Evolutionary conservation across 1,140 invertebrate species (phyloP), one percentile per base, ranked within the genome.

Genomic region (Atopsyche davidsoni): DNA sequence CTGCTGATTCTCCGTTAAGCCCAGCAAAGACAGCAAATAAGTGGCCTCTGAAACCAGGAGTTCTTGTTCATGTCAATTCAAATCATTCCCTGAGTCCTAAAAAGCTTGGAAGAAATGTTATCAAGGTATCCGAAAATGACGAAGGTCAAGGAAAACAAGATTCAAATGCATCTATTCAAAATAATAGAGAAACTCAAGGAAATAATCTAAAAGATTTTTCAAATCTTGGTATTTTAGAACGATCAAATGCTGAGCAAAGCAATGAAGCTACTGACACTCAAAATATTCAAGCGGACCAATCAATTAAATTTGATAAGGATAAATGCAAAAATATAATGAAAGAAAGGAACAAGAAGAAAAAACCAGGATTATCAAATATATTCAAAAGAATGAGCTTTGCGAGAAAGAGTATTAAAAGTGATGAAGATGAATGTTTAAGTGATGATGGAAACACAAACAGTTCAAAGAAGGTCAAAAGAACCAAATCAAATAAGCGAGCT

Each of bases 1-100:
- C 19, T 44, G 7, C 14, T 9, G 31, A 23, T 25, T 9, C 13
- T 10, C 40, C 28, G 17, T 16, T 64, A 55, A 51, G 67, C 68
- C 58, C 70, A 65, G 43, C 71, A 23, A 83, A 78, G 57, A 83
- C 79, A 66, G 83, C 82, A 11, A 82, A 77, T 55, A 87, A 88
- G 60, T 93, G 89, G 89, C 89, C 90, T 19, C 70, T 92, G 47
- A 85, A 88, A 62, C 89, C 89, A 1, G 90, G 89, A 21, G 88
- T 92, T 34, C 75, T 92, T 59, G 85, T 91, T 35, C 89, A 92
- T 68, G 84, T 91, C 25, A 90, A 89, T 58, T 72, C 72, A 11
- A 74, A 72, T 53, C 72, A 73, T 42, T 70, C 72, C 1, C 54
- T 74, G 1, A 73, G 72, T 60, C 72, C 72, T 19, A 74, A 74